Evolutionary conservation across 1,140 invertebrate genomes (phyloP).

Genomic region (Neodiprion lecontei): DNA sequence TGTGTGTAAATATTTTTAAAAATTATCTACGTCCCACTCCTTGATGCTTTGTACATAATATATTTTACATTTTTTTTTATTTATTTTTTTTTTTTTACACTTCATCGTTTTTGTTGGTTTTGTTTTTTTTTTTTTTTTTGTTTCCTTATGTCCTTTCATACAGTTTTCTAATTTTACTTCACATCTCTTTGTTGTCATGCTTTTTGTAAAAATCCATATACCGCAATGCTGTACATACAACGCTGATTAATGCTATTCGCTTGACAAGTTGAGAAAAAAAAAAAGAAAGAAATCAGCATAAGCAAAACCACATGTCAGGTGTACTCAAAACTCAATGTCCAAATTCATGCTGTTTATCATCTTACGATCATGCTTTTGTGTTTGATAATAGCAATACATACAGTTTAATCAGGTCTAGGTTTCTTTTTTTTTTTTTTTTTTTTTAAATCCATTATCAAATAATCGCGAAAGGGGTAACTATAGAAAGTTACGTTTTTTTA

Average conservation of each 20-base stretch:
- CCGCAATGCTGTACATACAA: conserved; percentile 26
- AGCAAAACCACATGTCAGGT: conserved; percentile 33
- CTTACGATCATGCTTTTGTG: too few relatives aligned
- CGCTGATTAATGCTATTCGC: not conserved
- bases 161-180: not conserved
- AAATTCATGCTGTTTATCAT: not conserved
- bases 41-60: conserved; percentile 36
- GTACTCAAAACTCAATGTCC: conserved; percentile 26
- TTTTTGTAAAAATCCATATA: conserved; percentile 36
- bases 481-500: too few relatives aligned
- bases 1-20: conserved; percentile 51
- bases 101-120: too few relatives aligned
- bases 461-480: too few relatives aligned
- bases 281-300: conserved; percentile 25
- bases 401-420: too few relatives aligned
- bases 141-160: too few relatives aligned
- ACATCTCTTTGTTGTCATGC: conserved; percentile 41
- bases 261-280: not conserved
- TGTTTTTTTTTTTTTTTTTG: too few relatives aligned
- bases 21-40: conserved; percentile 25
- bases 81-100: not conserved
- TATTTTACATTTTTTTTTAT: not conserved
- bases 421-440: too few relatives aligned
- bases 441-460: too few relatives aligned
- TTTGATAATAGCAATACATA: too few relatives aligned